These are phyloP conservation scores for Euspilapteryx auroguttella DNA, from an alignment of 2,888 invertebrate species.

Conservation along the genomic window DNA sequence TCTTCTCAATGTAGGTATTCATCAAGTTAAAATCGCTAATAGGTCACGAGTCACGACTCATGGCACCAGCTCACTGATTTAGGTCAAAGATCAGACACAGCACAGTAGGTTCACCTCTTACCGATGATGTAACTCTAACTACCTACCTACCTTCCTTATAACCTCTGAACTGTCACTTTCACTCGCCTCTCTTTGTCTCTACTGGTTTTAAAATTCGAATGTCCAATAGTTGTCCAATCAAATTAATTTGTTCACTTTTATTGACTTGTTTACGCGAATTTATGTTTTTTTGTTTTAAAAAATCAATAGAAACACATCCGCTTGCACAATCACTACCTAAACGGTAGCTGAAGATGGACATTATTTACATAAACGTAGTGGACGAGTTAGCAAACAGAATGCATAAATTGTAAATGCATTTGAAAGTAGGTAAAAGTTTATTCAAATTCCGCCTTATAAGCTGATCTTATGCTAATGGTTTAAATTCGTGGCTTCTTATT, in stretches of 20 bases:
- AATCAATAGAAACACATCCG: no score
- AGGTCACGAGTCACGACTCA: no score
- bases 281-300: background rate
- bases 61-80: no score
- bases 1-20: no score
- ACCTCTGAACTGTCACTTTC: constrained; percentile 10
- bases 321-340: no score
- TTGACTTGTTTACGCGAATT: background rate
- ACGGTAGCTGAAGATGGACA: background rate
- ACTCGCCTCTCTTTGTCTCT: constrained; percentile 8
- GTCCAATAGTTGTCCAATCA: background rate
- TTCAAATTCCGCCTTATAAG: background rate
- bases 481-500: no score
- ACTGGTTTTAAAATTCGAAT: background rate
- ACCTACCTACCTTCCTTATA: constrained; percentile 5
- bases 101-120: no score
- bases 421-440: constrained; percentile 12
- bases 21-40: no score
- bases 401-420: constrained; percentile 8
- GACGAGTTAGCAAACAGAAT: constrained; percentile 12
- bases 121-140: no score
- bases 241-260: background rate
- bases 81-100: no score
- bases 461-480: no score
- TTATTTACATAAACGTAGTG: constrained; percentile 13